Conservation (phyloP, 2,888 invertebrate species). For the Drosophila paucipuncta region DNA sequence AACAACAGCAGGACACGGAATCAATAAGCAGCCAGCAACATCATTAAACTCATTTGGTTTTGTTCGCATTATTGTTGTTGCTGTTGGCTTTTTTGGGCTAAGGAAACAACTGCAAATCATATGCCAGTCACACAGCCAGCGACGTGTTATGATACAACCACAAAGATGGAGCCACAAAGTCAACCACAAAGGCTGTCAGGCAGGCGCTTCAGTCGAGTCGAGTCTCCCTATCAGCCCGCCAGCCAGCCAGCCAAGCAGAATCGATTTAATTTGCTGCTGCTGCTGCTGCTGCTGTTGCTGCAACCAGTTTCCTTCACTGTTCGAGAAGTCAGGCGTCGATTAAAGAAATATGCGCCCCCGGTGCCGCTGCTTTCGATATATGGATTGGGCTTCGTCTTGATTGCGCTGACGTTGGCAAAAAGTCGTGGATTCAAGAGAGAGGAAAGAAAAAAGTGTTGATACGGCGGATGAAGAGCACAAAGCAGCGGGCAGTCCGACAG, state of each 20-base stretch:
- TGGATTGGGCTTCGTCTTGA: constrained; percentile 53
- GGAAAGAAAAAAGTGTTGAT: constrained; percentile 49
- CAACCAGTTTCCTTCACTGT: constrained; percentile 38
- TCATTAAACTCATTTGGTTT: constrained; percentile 61
- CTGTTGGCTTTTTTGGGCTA: constrained; percentile 16
- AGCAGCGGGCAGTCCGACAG: constrained; percentile 46
- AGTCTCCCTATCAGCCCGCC: not conserved
- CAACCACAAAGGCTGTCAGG: constrained; percentile 65
- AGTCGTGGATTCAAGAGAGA: constrained; percentile 15
- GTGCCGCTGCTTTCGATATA: constrained; percentile 18
- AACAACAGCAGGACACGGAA: constrained; percentile 47
- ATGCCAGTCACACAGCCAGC: constrained; percentile 78
- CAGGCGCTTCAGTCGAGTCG: constrained; percentile 38
- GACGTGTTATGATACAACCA: constrained; percentile 78
- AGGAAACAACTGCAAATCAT: constrained; percentile 56
- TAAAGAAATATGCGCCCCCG: constrained; percentile 75
- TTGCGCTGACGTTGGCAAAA: constrained; percentile 73
- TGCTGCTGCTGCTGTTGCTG: constrained; percentile 48
- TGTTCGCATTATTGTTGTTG: constrained; percentile 25
- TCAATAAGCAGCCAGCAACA: constrained; percentile 66
- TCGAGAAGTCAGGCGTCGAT: constrained; percentile 68
- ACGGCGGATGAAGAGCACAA: constrained; percentile 28
- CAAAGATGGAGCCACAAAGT: constrained; percentile 51
- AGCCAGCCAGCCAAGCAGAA: constrained; percentile 53
- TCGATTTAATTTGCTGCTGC: constrained; percentile 81